Percentiles rank a stretch among this genome's conserved stretches.
Evolutionary conservation across 2,113 vertebrate genomes (phyloP).

Genomic region (Thymallus thymallus): DNA sequence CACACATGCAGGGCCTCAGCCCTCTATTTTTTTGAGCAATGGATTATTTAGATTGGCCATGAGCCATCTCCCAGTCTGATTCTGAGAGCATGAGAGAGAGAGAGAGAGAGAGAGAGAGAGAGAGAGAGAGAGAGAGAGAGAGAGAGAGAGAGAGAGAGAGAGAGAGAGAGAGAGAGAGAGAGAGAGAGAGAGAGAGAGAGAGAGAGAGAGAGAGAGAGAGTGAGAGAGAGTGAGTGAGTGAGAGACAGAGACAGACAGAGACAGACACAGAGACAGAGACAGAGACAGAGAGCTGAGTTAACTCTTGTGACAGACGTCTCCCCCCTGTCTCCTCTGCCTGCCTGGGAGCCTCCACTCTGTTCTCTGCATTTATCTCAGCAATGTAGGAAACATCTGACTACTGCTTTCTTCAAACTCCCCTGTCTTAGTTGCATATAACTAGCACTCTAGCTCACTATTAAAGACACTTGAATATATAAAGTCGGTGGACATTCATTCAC

Average conservation of each 20-base stretch:
- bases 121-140: too few species aligned
- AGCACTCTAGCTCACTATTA: neutral
- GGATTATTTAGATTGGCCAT: neutral
- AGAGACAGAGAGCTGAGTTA: conserved; percentile 10
- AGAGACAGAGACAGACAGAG: too few species aligned
- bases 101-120: too few species aligned
- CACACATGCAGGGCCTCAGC: conserved; percentile 23
- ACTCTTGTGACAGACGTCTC: conserved; percentile 1
- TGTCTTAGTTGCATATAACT: neutral
- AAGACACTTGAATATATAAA: neutral
- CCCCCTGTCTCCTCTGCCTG: neutral
- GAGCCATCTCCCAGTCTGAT: conserved; percentile 26
- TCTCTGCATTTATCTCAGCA: neutral
- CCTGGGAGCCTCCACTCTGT: neutral
- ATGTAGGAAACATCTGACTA: neutral
- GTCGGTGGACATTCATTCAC: neutral
- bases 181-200: neutral
- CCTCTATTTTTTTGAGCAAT: conserved; percentile 22
- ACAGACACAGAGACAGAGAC: accelerated
- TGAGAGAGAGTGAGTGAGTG: too few species aligned
- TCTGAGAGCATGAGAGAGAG: neutral
- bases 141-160: too few species aligned
- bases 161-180: too few species aligned
- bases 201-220: neutral
- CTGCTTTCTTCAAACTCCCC: neutral